Evolutionary conservation across 2,113 vertebrate species (phyloP), one percentile per base, ranked within the genome.

Genomic region (Chionomys nivalis): DNA sequence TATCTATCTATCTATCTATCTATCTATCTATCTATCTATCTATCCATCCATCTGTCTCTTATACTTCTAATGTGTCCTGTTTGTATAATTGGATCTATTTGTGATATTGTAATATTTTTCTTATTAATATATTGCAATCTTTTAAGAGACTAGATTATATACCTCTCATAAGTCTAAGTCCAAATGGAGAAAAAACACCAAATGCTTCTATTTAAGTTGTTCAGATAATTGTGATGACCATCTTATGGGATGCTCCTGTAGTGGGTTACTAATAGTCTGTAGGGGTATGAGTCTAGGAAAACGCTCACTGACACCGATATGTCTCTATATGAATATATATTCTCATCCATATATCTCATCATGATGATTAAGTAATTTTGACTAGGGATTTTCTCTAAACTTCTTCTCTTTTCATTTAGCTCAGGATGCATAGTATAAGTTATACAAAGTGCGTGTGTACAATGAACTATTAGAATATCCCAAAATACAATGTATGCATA

Each of bases 331-430:
- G 75, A 63, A 58, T 58, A 58, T 58, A 21, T 58, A 58, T 58
- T 58, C 19, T 21, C 3, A 70, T 42, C 13, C 16, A 72, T 68
- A 13, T 76, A 31, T 94, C 75, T 83, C 70, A 66, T 77, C 49
- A 93, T 89, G 66, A 85, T 66, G 58, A 33, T 83, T 81, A 93
- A 90, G 33, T 77, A 73, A 82, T 21, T 81, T 81, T 44, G 33
- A 19, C 23, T 33, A 66, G 49, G 23, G 17, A 44, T 70, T 19
- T 81, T 93, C 39, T 85, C 14, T 65, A 36, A n/a, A 42, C 87
- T 4, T n/a, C 83, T 4, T n/a, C 33, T 33, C 5, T 83, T 77
- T 93, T 86, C 11, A 81, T 55, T 85, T 33, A 14, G 3, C 39
- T 91, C 77, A 66, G 82, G 52, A 90, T 39, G 8, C 28, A n/a